Base-by-base conservation (phyloP, 2,888 invertebrate genomes). In the Mimas tiliae region DNA sequence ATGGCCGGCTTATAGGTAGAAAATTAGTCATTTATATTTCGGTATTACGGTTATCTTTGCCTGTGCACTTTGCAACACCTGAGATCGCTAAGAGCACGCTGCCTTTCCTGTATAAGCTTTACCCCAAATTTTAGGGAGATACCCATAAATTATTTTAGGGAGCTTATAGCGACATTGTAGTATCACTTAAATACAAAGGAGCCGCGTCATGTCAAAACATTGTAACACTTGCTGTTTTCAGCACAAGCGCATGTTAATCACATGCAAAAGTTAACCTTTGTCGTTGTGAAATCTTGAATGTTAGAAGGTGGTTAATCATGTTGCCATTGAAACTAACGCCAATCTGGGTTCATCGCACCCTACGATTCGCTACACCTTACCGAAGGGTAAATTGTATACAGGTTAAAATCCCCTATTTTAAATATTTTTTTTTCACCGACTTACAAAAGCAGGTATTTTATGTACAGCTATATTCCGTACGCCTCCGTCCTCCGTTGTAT, bases 11-110 rank as follows among this genome's bases (percentile, higher is more conserved):
- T 7, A 8, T n/a, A 48, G n/a, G 6, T 48, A 6, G 1, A 48
- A n/a, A n/a, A n/a, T n/a, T n/a, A n/a, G n/a, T n/a, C n/a, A 16
- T 16, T 16, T n/a, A n/a, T 48, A 48, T 48, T 16, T 48, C 16
- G 48, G 0, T 8, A n/a, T n/a, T 48, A 8, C 16, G n/a, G 8
- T 48, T 48, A 48, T 6, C n/a, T 4, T 48, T 16, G 16, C n/a
- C 48, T 16, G 48, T 48, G 48, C 48, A 48, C 16, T n/a, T n/a
- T 48, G 48, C 48, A 48, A 48, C 48, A 48, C 48, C 48, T 48
- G 48, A 48, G 48, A n/a, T 48, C 48, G 16, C n/a, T 48, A 16
- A 48, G n/a, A 48, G 48, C 48, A n/a, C 16, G n/a, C 6, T 48
- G 16, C 16, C n/a, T 7, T 42, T 48, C 7, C n/a, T 16, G 16